Base-by-base conservation (phyloP, 2,113 vertebrate genomes). In the Glareola pratincola region DNA sequence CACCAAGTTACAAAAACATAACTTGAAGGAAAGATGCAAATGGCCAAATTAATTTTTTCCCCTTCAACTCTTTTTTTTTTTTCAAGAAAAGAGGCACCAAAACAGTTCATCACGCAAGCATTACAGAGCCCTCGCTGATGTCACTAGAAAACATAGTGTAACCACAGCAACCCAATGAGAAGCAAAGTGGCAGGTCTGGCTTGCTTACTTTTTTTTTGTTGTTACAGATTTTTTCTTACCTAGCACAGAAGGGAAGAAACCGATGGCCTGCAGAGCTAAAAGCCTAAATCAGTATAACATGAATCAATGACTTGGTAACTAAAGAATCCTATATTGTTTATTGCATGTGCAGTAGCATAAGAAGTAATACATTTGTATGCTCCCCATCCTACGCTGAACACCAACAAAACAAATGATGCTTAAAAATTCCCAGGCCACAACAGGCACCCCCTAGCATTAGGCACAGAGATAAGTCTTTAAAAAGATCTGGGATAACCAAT, bases 21-120 rank as follows among this genome's bases (percentile, higher is more conserved):
- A 77, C 67, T 48, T 86, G 41, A 89, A 88, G 76, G 94, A 92
- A 97, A 96, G 48, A 94, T 94, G 85, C 76, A 96, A 97, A 96
- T 91, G 34, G 72, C 13, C 56, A 94, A 93, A 84, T 91, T 63
- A 66, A n/a, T 67, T 78, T 94, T 96, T 90, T 47, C 73, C 88
- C 43, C 76, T 78, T 74, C 17, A 30, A 36, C 47, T 94, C n/a
- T 75, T 50, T 66, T 92, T 94, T 94, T 63, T 68, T 62, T 47
- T 87, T 94, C 47, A 86, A 77, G 37, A 64, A 59, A 85, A 88
- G 48, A 86, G 78, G 34, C 37, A 94, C 14, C 41, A 86, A 86
- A 94, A 36, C 68, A 90, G 56, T 59, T 41, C 2, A 2, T 92
- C 39, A 39, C 2, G 22, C 34, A 84, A 74, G 62, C 67, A 71